A percentile compares a stretch with the other conserved stretches of the same genome.
phyloP scores from a whole-genome alignment of 2,888 invertebrate species.

The Ischnura elegans region DNA sequence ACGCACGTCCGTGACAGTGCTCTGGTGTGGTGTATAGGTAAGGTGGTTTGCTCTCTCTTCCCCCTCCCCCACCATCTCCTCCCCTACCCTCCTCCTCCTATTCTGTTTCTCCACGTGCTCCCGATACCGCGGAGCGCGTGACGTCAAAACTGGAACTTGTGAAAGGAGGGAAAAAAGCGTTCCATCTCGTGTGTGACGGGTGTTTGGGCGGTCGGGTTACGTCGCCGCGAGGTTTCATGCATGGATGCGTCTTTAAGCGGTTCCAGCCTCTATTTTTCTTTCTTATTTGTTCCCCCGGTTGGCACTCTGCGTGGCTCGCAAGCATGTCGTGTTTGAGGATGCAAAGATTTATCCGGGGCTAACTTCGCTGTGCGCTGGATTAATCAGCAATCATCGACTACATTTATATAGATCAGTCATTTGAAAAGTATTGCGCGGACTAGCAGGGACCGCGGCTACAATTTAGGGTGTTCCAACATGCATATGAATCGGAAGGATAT shows the following conservation, averaged over 20 bases:
- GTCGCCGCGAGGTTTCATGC: not conserved
- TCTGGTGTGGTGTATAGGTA: not conserved
- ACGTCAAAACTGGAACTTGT: constrained; percentile 46
- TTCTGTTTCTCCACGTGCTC: not conserved
- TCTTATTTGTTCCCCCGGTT: not conserved
- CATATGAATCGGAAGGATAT: no score
- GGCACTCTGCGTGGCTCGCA: not conserved
- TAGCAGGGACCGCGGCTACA: no score
- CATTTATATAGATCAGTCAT: no score
- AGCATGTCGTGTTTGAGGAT: not conserved
- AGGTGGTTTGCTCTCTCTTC: not conserved
- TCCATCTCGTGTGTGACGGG: constrained; percentile 8
- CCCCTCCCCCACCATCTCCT: not conserved
- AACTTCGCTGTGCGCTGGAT: no score
- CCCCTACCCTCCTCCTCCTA: not conserved
- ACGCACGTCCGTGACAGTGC: constrained; percentile 57
- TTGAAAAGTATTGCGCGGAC: no score
- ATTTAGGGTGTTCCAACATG: no score
- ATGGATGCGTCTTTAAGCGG: not conserved
- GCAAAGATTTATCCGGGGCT: no score
- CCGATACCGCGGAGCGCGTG: constrained; percentile 56
- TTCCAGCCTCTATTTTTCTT: not conserved
- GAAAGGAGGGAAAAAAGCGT: constrained; percentile 44
- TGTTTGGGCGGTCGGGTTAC: not conserved
- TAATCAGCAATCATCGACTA: no score